These are phyloP conservation scores for Leucophenga montana DNA, from an alignment of 2,888 invertebrate species.

Conservation along the genomic window DNA sequence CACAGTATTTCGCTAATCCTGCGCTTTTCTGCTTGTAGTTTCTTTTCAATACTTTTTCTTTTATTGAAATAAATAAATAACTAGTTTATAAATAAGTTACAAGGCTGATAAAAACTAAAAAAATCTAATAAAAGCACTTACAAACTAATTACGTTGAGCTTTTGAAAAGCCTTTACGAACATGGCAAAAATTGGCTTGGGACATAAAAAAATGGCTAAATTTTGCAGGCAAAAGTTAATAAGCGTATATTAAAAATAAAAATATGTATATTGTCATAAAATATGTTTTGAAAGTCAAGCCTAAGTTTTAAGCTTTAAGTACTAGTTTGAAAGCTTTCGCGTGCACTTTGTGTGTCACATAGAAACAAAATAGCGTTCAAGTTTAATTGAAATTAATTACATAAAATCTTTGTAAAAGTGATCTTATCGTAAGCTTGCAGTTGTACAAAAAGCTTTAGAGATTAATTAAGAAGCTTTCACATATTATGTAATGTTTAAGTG, in stretches of 20 bases:
- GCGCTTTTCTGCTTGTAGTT: slow-evolving; percentile 38
- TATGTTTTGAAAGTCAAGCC: too few relatives aligned
- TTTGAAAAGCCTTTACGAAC: slow-evolving; percentile 21
- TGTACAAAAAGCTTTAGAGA: too few relatives aligned
- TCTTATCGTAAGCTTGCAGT: background rate
- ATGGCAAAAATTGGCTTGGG: slow-evolving; percentile 11
- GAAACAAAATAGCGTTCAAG: too few relatives aligned
- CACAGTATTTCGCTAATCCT: slow-evolving; percentile 67
- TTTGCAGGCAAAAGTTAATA: background rate
- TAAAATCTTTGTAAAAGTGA: too few relatives aligned
- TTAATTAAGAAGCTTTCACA: too few relatives aligned
- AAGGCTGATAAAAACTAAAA: background rate
- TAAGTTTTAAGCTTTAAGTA: too few relatives aligned
- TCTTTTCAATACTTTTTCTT: slow-evolving; percentile 4
- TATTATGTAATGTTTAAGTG: too few relatives aligned
- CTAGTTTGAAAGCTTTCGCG: slow-evolving; percentile 30
- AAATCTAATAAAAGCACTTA: background rate
- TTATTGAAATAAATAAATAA: background rate
- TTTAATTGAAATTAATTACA: too few relatives aligned
- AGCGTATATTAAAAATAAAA: too few relatives aligned
- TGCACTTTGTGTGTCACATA: too few relatives aligned
- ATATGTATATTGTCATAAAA: too few relatives aligned
- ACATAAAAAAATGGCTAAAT: background rate
- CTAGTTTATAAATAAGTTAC: slow-evolving; percentile 18
- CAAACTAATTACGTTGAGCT: slow-evolving; percentile 4